phyloP scores from a whole-genome alignment of 1,140 invertebrate species.

The Chrysomallon squamiferum region DNA sequence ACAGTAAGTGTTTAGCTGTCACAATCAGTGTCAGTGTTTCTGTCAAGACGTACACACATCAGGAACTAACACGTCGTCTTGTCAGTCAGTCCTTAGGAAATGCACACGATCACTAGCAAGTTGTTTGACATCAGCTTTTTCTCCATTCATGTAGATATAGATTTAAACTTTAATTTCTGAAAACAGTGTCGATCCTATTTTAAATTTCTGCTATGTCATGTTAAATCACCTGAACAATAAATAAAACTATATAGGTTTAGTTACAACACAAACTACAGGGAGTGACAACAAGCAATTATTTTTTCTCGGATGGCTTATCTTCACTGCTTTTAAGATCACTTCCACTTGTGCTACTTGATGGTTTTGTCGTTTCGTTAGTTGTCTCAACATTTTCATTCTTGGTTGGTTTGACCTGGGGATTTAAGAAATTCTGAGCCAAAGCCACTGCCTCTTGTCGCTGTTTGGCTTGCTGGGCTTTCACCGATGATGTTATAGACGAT shows the following conservation, averaged over 20 bases:
- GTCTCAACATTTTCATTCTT: neutral
- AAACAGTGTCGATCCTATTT: too few species aligned
- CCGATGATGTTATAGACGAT: neutral
- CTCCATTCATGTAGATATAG: too few species aligned
- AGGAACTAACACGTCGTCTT: too few species aligned
- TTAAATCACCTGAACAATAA: constrained; percentile 5
- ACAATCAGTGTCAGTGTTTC: too few species aligned
- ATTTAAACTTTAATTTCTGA: too few species aligned
- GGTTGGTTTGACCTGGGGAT: constrained; percentile 41
- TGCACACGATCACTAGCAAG: too few species aligned
- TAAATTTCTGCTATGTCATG: neutral
- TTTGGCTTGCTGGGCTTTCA: constrained; percentile 49
- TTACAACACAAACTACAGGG: neutral
- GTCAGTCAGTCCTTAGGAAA: too few species aligned
- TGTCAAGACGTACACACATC: too few species aligned
- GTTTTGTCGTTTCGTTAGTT: neutral
- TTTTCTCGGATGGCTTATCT: neutral
- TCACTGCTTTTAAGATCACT: neutral
- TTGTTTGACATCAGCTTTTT: too few species aligned
- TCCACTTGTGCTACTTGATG: constrained; percentile 1
- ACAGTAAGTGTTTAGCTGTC: too few species aligned
- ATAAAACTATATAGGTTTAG: neutral
- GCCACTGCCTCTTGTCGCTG: constrained; percentile 45
- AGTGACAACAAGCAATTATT: neutral
- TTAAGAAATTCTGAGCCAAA: constrained; percentile 49